Evolutionary conservation across 2,113 vertebrate species (phyloP), one percentile per base, ranked within the genome.

Genomic region (Pelusios castaneus): DNA sequence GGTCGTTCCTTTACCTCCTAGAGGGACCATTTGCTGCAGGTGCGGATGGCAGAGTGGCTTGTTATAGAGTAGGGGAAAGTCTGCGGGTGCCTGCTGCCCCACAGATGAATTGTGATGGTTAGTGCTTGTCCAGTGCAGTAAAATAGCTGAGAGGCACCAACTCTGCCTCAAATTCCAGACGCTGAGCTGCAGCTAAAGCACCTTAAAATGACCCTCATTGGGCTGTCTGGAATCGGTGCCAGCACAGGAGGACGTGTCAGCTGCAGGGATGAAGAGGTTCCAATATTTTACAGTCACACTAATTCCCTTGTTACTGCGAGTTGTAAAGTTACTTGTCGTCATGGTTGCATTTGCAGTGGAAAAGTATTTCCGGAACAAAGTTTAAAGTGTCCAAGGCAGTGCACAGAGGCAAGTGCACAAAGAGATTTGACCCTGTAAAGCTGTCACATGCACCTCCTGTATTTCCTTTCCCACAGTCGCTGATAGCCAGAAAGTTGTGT

Each of bases 171-270:
- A 14, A 24, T 17, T 86, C 91, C 3, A 80, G 38, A 54, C 88
- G 0, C 0, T 84, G 82, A 89, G 52, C 31, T 5, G 85, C 38
- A 70, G 0, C 34, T 3, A 2, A 38, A 89, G 84, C 60, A n/a
- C 10, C 4, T 75, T n/a, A 21, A 67, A 43, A 38, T 54, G n/a
- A 47, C 88, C 41, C 24, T 81, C n/a, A 21, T 70, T 45, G 12
- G 41, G 16, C n/a, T 60, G 79, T 82, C 49, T 55, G 88, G 51
- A 83, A 38, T 79, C 11, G 21, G 9, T 41, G 49, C 80, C 25
- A 45, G 12, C 27, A 13, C 25, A 80, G 21, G 76, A 70, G 55
- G 79, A 76, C 45, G 1, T 1, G 91, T 85, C 77, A 16, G 2
- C 38, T 38, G 21, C 55, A 60, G 47, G 76, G 56, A 85, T 52